A percentile compares a stretch with the other conserved stretches of the same genome.
phyloP scores from a whole-genome alignment of 2,888 invertebrate genomes.

The Gortyna flavago region DNA sequence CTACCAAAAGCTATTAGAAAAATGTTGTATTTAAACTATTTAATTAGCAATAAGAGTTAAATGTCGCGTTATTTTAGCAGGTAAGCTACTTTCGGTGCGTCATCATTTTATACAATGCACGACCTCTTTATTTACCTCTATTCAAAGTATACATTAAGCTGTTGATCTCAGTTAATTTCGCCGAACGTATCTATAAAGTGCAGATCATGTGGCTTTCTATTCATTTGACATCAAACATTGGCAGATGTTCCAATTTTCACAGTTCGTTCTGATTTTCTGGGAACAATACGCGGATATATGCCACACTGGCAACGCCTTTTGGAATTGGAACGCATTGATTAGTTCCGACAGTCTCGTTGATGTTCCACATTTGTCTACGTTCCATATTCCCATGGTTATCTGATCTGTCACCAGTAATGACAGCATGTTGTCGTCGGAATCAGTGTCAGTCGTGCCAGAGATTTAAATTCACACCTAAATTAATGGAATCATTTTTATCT shows the following conservation, averaged over 20 bases:
- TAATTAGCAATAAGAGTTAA: constrained; percentile 35
- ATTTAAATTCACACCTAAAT: background rate
- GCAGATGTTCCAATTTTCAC: constrained; percentile 38
- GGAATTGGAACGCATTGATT: constrained; percentile 54
- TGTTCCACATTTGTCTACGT: constrained; percentile 27
- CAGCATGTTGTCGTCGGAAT: background rate
- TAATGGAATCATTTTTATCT: background rate
- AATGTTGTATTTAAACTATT: constrained; percentile 44
- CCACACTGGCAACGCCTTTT: constrained; percentile 37
- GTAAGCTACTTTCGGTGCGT: constrained; percentile 50
- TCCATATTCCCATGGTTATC: background rate
- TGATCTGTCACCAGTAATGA: background rate
- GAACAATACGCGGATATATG: constrained; percentile 56
- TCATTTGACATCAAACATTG: constrained; percentile 34
- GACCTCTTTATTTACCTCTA: constrained; percentile 42
- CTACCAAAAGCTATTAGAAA: constrained; percentile 29
- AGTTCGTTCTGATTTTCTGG: constrained; percentile 35
- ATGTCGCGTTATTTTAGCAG: constrained; percentile 26
- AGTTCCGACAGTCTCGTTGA: constrained; percentile 33
- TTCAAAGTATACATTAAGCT: constrained; percentile 43
- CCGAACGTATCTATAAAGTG: constrained; percentile 28
- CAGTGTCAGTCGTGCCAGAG: background rate
- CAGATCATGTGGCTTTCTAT: constrained; percentile 39
- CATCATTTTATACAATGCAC: constrained; percentile 50
- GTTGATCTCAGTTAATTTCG: constrained; percentile 35